These are phyloP conservation scores for Anas capensis DNA, from an alignment of 2,797 vertebrate genomes.

Conservation along the genomic window DNA sequence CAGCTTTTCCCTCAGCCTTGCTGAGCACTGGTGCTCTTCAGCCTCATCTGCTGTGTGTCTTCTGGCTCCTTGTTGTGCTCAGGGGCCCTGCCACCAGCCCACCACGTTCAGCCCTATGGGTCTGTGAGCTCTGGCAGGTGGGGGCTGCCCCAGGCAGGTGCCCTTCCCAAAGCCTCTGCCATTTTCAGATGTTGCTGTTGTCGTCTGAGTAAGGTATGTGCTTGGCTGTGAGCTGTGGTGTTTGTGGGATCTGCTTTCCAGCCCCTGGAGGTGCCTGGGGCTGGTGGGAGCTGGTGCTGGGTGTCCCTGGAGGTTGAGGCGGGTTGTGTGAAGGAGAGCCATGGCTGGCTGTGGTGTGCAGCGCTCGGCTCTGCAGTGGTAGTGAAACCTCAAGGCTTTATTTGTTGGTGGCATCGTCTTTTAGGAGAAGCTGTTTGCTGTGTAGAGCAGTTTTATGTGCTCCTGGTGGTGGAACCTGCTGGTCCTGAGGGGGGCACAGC, in stretches of 20 bases:
- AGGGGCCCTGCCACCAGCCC: rapidly evolving
- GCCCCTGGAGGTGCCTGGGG: rapidly evolving
- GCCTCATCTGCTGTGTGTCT: rapidly evolving
- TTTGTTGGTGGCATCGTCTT: neutral
- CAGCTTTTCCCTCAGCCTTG: rapidly evolving
- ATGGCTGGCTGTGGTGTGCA: no score
- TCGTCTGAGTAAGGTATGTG: rapidly evolving
- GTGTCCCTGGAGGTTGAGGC: rapidly evolving
- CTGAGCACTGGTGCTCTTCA: rapidly evolving
- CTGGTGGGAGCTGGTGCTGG: neutral
- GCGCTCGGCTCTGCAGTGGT: rapidly evolving
- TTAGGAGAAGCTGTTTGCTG: neutral
- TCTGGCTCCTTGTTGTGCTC: rapidly evolving
- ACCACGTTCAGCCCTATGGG: rapidly evolving
- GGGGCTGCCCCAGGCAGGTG: no score
- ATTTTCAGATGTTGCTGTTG: rapidly evolving
- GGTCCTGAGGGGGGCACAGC: rapidly evolving
- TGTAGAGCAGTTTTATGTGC: neutral
- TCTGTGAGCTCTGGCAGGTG: rapidly evolving
- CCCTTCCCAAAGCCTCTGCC: rapidly evolving
- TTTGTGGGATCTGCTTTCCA: rapidly evolving
- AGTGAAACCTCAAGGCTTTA: rapidly evolving
- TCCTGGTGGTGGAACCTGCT: rapidly evolving
- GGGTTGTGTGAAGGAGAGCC: neutral
- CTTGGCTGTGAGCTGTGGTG: no score